Base-by-base conservation (phyloP, 2,797 vertebrate genomes). In the Adrianichthys oophorus region DNA sequence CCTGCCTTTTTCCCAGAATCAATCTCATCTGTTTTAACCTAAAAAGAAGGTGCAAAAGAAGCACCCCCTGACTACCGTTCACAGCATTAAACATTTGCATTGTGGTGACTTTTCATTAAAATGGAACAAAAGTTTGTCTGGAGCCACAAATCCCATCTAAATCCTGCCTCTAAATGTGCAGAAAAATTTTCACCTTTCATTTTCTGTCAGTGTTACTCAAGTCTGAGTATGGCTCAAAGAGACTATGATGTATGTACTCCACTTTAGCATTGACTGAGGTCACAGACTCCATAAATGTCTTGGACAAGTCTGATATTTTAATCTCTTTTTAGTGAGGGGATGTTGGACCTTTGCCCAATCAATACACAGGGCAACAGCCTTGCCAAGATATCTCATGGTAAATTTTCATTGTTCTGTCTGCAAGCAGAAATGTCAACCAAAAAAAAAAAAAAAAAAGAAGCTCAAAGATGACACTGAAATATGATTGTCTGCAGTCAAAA, bases 211-310 rank as follows among this genome's bases (percentile, higher is more conserved):
- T 48, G 66, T 77, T 62, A 63, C 66, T 86, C 61, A 76, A 78
- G 78, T 74, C 69, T 77, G 59, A 46, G 73, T 61, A 73, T 59
- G 59, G 70, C 84, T 87, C 73, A 80, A 79, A 80, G 64, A 87
- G 85, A 91, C 85, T 82, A 84, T 90, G 90, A 91, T 90, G 86
- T 90, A 91, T 90, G 85, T 84, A 91, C 90, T 91, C 82, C 78
- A 83, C 84, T 87, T 82, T 79, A 85, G 89, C 87, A 85, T 88
- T 78, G 89, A 88, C 86, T 89, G 83, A 91, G 91, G 91, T 93
- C 90, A 89, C 80, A 87, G 86, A 91, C 91, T 92, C 90, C 86
- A 91, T 92, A 93, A 93, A 90, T 89, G 90, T 90, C 86, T 87
- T 65, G 86, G 91, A 91, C 85, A 91, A 90, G 89, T 89, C 85